Percentiles rank a stretch among this genome's conserved stretches.
Evolutionary conservation across 2,888 invertebrate genomes (phyloP).

Genomic region (Silvanus unidentatus): DNA sequence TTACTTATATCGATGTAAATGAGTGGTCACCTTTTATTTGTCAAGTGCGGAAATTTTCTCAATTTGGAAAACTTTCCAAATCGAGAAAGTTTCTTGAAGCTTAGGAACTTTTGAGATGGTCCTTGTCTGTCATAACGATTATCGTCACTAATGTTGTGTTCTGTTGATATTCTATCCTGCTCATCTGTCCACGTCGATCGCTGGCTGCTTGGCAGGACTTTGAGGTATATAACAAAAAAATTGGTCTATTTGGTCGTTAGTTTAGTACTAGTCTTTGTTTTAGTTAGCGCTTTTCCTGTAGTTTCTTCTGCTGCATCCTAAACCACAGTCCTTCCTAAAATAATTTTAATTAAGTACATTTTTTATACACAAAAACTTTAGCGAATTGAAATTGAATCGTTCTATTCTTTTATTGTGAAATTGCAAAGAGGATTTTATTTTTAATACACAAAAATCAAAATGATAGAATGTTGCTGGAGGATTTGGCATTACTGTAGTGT

Average conservation of each 20-base stretch:
- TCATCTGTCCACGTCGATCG: conserved; percentile 55
- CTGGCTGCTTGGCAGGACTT: conserved; percentile 72
- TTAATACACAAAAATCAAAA: conserved; percentile 11
- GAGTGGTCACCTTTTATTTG: conserved; percentile 42
- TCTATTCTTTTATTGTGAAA: background rate
- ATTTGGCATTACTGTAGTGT: conserved; percentile 26
- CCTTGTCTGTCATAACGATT: conserved; percentile 54
- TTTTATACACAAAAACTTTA: conserved; percentile 1
- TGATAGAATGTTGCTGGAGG: conserved; percentile 21
- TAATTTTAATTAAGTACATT: conserved; percentile 4
- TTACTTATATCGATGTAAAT: conserved; percentile 37
- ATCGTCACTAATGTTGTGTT: conserved; percentile 57
- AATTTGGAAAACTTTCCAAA: conserved; percentile 7
- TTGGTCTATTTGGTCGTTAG: conserved; percentile 46
- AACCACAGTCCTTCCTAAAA: conserved; percentile 8
- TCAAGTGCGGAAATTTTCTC: conserved; percentile 16
- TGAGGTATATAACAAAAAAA: conserved; percentile 62
- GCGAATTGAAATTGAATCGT: background rate
- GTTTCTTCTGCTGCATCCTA: conserved; percentile 35
- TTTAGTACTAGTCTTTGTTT: conserved; percentile 45
- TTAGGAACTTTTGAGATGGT: conserved; percentile 92
- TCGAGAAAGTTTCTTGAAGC: conserved; percentile 44
- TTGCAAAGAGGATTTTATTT: background rate
- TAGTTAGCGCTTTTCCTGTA: conserved; percentile 47
- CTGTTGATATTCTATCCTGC: conserved; percentile 52